These are phyloP conservation scores for Bolinopsis microptera DNA, from an alignment of 37 sponge, comb jelly and placozoan genomes.

Conservation along the genomic window DNA sequence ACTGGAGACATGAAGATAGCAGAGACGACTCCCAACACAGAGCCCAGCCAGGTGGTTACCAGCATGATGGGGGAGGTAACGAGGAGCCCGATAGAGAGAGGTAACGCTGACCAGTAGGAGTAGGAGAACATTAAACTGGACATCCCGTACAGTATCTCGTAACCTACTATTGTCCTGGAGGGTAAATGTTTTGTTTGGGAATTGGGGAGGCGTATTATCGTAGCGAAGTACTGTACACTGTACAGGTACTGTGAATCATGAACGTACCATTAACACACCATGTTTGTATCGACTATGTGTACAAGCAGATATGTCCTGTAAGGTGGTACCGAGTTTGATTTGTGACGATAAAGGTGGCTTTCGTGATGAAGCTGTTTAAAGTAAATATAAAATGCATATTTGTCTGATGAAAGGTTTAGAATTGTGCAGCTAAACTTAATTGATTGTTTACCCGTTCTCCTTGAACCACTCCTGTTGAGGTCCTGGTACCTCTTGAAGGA, in stretches of 20 bases:
- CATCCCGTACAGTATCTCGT: conserved; percentile 23
- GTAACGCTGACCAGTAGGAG: conserved; percentile 2
- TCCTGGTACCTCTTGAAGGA: background rate
- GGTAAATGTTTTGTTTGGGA: background rate
- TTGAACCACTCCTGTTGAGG: background rate
- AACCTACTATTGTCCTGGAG: conserved; percentile 3
- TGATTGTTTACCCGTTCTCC: conserved; percentile 18
- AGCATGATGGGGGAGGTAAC: conserved; percentile 24
- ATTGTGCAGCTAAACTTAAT: too few species aligned
- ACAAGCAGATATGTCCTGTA: too few species aligned
- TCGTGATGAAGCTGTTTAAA: too few species aligned
- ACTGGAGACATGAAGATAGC: conserved; percentile 16
- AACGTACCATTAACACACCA: too few species aligned
- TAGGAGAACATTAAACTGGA: conserved; percentile 15
- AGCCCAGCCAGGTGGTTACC: conserved; percentile 42
- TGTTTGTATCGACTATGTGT: too few species aligned
- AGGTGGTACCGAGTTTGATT: too few species aligned
- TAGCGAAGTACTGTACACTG: background rate
- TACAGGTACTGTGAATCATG: background rate
- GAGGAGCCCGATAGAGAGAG: conserved; percentile 9
- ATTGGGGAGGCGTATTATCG: too few species aligned
- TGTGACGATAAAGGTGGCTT: too few species aligned
- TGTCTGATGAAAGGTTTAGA: too few species aligned
- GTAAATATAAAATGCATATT: too few species aligned
- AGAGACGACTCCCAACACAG: background rate